Evolutionary conservation across 2,888 invertebrate genomes (phyloP).

Genomic region (Conomelus anceps): DNA sequence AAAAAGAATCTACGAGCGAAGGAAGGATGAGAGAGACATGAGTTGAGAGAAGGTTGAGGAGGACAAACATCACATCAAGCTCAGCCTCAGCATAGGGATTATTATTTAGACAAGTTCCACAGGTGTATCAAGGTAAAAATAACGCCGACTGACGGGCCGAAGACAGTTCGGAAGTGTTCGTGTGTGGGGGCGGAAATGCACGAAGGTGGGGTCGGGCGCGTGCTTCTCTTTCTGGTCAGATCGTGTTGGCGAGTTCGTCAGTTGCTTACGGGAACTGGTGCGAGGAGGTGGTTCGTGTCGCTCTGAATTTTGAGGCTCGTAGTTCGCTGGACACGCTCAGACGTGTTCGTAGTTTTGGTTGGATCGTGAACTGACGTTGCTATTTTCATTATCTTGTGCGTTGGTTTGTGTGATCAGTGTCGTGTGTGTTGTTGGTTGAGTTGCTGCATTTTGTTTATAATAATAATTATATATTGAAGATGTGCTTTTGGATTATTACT

Average conservation of each 20-base stretch:
- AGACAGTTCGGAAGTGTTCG: background rate
- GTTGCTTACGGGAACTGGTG: background rate
- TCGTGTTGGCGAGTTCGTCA: background rate
- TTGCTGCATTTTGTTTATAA: background rate
- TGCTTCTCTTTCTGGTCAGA: background rate
- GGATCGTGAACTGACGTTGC: background rate
- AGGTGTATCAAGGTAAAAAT: background rate
- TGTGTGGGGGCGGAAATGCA: background rate
- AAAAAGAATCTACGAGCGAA: background rate
- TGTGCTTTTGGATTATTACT: background rate
- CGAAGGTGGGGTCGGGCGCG: background rate
- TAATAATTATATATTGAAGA: background rate
- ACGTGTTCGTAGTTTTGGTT: background rate
- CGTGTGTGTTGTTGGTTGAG: background rate
- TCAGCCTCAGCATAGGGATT: background rate
- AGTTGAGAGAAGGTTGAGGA: background rate
- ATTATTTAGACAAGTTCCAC: background rate
- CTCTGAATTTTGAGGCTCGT: background rate
- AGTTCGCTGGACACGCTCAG: background rate
- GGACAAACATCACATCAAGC: background rate
- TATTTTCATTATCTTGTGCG: background rate
- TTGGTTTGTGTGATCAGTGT: background rate
- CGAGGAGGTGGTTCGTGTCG: background rate
- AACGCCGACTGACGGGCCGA: background rate
- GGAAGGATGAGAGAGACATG: background rate